These are phyloP conservation scores for Drosophila orosa DNA, from an alignment of 1,140 invertebrate genomes.

Conservation along the genomic window DNA sequence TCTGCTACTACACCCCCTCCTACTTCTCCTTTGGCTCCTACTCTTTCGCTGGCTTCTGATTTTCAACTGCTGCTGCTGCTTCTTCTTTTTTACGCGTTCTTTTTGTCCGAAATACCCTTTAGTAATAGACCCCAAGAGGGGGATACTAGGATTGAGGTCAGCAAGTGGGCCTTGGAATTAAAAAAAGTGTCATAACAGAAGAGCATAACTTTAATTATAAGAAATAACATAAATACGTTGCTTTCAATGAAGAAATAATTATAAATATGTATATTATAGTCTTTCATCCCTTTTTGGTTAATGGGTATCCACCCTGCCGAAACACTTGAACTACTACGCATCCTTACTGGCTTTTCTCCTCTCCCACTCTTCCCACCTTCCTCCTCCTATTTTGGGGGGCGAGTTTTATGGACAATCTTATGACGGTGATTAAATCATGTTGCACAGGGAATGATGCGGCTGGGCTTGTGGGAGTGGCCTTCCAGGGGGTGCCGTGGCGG, in stretches of 20 bases:
- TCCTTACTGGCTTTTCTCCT: constrained; percentile 13
- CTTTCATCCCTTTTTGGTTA: too few relatives aligned
- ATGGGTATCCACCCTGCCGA: constrained; percentile 4
- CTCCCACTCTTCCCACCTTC: background rate
- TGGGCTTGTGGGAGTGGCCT: constrained; percentile 23
- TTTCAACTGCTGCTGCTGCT: constrained; percentile 30
- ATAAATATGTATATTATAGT: too few relatives aligned
- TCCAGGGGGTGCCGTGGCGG: constrained; percentile 2
- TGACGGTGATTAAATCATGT: constrained; percentile 65
- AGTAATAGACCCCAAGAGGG: background rate
- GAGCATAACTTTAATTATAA: too few relatives aligned
- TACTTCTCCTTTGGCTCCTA: background rate
- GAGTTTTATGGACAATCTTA: constrained; percentile 62
- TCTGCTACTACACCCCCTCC: background rate
- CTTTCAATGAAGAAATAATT: too few relatives aligned
- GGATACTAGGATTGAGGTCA: background rate
- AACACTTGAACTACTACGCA: background rate
- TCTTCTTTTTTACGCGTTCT: constrained; percentile 14
- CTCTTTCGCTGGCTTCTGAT: constrained; percentile 20
- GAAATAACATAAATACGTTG: too few relatives aligned
- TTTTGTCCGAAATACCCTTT: constrained; percentile 6
- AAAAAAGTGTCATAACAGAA: too few relatives aligned
- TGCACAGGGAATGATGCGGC: constrained; percentile 47
- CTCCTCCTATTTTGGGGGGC: constrained; percentile 35
- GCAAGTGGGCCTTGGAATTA: too few relatives aligned